These are phyloP conservation scores for Anodontia alba DNA, from an alignment of 2,888 invertebrate species.

Conservation along the genomic window DNA sequence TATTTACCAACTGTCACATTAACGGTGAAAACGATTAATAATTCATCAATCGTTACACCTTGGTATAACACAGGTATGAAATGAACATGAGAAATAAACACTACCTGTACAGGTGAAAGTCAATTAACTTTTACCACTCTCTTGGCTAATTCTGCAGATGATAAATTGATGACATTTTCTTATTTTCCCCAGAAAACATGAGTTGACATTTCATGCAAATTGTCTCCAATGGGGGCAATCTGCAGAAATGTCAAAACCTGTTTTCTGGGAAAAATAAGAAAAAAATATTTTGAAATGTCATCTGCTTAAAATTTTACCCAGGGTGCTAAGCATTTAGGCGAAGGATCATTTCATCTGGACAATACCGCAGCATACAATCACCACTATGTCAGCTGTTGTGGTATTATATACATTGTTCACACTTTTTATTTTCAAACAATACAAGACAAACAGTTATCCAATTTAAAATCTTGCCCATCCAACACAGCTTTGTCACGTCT, in stretches of 20 bases:
- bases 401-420: background rate
- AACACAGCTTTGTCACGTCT: background rate
- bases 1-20: background rate
- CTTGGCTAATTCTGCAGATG: too few relatives aligned
- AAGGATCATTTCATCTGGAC: background rate
- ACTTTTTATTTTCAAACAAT: constrained; percentile 4
- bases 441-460: constrained; percentile 11
- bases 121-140: background rate
- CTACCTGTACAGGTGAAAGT: constrained; percentile 11
- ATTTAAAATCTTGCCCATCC: constrained; percentile 5
- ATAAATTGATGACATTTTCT: too few relatives aligned
- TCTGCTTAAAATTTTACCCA: too few relatives aligned
- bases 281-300: too few relatives aligned
- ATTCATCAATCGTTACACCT: constrained; percentile 11
- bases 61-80: background rate
- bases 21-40: constrained; percentile 9
- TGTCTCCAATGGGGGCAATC: too few relatives aligned
- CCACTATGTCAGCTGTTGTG: background rate
- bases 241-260: too few relatives aligned
- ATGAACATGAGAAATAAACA: background rate
- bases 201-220: too few relatives aligned
- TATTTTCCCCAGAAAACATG: too few relatives aligned
- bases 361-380: background rate
- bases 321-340: background rate
- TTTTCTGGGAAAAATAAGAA: too few relatives aligned